phyloP scores from a whole-genome alignment of 2,113 vertebrate species.

The Orcinus orca region DNA sequence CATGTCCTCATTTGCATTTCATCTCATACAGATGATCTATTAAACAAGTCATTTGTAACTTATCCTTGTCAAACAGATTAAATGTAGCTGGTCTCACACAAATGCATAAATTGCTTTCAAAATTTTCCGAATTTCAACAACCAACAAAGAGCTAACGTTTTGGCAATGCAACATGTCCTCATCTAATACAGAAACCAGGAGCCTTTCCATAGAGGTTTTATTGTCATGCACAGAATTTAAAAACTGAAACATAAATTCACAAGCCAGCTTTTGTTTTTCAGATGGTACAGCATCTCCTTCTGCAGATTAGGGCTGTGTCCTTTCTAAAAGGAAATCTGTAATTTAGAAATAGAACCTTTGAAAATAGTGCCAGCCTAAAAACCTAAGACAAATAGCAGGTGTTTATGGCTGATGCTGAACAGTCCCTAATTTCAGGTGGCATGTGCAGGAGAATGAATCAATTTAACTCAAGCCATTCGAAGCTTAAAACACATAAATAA shows the following conservation, averaged over 20 bases:
- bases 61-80: constrained; percentile 47
- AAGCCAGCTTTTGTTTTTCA: neutral
- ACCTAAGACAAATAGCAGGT: constrained; percentile 43
- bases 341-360: constrained; percentile 44
- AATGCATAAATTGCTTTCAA: constrained; percentile 32
- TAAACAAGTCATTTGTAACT: constrained; percentile 55
- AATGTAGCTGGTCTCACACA: neutral
- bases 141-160: neutral
- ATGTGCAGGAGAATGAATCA: neutral
- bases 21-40: constrained; percentile 7
- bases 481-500: neutral
- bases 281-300: neutral
- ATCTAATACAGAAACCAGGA: neutral
- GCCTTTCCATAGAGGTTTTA: neutral
- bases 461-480: neutral
- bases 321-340: constrained; percentile 43
- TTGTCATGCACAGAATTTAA: constrained; percentile 1
- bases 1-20: constrained; percentile 31
- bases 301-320: neutral
- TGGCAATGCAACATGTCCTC: neutral
- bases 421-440: constrained; percentile 5
- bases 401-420: neutral
- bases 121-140: constrained; percentile 36
- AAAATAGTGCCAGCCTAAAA: constrained; percentile 16
- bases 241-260: constrained; percentile 31